Conservation (phyloP, 2,888 invertebrate genomes). For the Axea sp. region DNA sequence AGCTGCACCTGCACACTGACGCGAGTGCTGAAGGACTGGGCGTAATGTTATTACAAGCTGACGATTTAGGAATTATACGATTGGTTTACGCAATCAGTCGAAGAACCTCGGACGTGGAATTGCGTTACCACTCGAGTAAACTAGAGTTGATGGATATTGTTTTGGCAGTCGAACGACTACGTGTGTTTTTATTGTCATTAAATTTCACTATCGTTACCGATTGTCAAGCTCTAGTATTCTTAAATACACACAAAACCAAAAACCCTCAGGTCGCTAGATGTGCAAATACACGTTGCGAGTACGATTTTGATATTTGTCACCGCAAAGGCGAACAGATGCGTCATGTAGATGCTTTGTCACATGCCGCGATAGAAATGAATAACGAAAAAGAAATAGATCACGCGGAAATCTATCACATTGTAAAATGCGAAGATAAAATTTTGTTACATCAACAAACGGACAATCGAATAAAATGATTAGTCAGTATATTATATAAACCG, state of each 20-base stretch:
- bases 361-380: slow-evolving; percentile 11
- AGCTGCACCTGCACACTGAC: not conserved
- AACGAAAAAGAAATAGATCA: too few relatives aligned
- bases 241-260: not conserved
- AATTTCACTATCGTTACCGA: too few relatives aligned
- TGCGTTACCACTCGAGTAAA: too few relatives aligned
- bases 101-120: too few relatives aligned
- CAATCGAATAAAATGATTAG: not conserved
- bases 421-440: slow-evolving; percentile 15
- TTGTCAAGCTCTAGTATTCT: not conserved
- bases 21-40: not conserved
- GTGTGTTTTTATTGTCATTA: too few relatives aligned
- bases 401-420: not conserved
- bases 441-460: slow-evolving; percentile 37
- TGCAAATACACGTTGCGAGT: not conserved
- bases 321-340: slow-evolving; percentile 22
- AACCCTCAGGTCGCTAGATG: not conserved
- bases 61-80: not conserved
- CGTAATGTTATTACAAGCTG: not conserved
- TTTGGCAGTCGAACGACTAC: too few relatives aligned
- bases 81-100: slow-evolving; percentile 2
- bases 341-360: slow-evolving; percentile 21
- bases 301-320: slow-evolving; percentile 6
- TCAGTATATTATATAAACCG: slow-evolving; percentile 5
- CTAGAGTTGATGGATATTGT: too few relatives aligned